Percentiles rank a stretch among this genome's conserved stretches.
These are phyloP conservation scores for Mimumesa dahlbomi DNA, from an alignment of 2,888 invertebrate species.

Conservation along the genomic window DNA sequence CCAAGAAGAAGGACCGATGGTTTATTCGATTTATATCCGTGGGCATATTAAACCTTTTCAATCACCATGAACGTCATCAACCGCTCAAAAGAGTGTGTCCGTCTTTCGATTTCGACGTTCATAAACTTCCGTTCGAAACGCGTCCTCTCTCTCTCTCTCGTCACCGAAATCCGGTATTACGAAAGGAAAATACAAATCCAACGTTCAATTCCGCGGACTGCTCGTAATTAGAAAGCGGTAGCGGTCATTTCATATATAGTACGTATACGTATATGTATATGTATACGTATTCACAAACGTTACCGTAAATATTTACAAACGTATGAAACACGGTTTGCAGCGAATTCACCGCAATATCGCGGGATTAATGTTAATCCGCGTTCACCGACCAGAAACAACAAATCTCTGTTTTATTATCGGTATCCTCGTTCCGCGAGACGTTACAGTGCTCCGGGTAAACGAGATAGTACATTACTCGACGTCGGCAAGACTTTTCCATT, in stretches of 20 bases:
- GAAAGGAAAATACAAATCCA: no score
- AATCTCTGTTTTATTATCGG: neutral
- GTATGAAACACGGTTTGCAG: neutral
- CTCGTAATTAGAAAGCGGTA: no score
- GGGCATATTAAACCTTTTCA: conserved; percentile 25
- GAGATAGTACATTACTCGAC: neutral
- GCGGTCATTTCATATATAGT: no score
- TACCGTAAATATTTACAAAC: neutral
- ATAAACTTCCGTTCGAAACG: no score
- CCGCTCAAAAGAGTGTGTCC: conserved; percentile 8
- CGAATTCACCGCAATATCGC: no score
- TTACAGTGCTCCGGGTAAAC: neutral
- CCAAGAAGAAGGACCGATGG: conserved; percentile 28
- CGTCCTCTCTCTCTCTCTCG: no score
- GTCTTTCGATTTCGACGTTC: no score
- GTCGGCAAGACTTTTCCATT: conserved; percentile 16
- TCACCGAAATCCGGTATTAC: no score
- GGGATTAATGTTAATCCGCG: no score
- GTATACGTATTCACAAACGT: no score
- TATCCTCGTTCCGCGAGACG: neutral
- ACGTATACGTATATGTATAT: no score
- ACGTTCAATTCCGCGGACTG: no score
- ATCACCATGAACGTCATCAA: conserved; percentile 18
- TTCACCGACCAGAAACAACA: neutral
- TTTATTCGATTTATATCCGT: conserved; percentile 35